Evolutionary conservation across 1,140 invertebrate genomes (phyloP), one percentile per base, ranked within the genome.

Genomic region (Papilio machaon): DNA sequence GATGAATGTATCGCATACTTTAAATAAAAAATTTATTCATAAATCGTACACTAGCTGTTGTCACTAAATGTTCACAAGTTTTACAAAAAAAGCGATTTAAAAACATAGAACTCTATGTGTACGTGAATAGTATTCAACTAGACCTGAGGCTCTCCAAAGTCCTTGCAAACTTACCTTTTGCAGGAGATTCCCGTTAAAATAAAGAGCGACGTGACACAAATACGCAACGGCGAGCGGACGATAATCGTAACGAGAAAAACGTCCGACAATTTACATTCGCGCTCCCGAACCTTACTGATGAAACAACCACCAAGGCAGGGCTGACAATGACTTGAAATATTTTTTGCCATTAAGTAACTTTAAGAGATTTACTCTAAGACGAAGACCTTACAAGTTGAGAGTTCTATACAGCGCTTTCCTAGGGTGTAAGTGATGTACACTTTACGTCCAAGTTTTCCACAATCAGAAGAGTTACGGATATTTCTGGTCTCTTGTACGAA

Each of bases 211-310:
- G 74, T 76, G 74, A 76, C 46, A 52, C 47, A 76, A 83, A 73
- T 60, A 82, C 75, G 80, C 75, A 79, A 81, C 79, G 47, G 15
- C 46, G 47, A 52, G 46, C 74, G 74, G 46, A n/a, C 74, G 74
- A 85, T 82, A 80, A 86, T 82, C 80, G 81, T 85, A 86, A 85
- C 83, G 83, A 86, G 83, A 76, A 83, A 84, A 85, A 83, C 81
- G 82, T 82, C 80, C 85, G 80, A 81, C 84, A 86, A 87, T 88
- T 86, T 89, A 86, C 88, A 87, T 88, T 87, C 82, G 77, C 82
- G 82, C 73, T 78, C 76, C 79, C 79, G 47, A 80, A 80, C 82
- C 73, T 80, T 82, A 54, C 74, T 76, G 74, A 76, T 76, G 74
- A 76, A 76, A 76, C 43, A 76, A 10, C 43, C 13, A 52, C 43